Percentiles rank a stretch among this genome's conserved stretches.
phyloP scores from a whole-genome alignment of 2,113 vertebrate genomes.

The Geothlypis trichas region DNA sequence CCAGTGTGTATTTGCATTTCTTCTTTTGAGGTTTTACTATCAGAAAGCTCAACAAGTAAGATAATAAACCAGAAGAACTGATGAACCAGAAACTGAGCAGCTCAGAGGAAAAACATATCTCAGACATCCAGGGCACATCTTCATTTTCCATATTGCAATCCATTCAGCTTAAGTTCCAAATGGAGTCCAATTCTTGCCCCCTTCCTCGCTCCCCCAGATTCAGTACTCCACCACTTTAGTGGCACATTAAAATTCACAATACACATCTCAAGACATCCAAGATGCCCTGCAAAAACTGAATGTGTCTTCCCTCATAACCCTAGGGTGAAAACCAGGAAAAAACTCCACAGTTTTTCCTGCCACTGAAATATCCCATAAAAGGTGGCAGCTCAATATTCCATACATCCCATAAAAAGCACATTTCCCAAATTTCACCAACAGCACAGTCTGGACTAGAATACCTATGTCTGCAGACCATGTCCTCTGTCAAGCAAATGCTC shows the following conservation, averaged over 20 bases:
- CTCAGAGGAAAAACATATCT: background rate
- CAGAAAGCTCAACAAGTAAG: background rate
- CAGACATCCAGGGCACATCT: background rate
- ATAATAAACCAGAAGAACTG: background rate
- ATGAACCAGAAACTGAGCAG: background rate
- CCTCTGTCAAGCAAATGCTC: background rate
- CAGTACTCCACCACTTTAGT: background rate
- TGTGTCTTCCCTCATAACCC: background rate
- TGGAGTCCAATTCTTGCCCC: background rate
- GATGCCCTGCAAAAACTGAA: background rate
- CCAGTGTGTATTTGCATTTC: background rate
- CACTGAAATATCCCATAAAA: background rate
- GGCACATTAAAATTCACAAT: background rate
- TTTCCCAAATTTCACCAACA: background rate
- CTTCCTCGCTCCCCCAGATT: background rate
- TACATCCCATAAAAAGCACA: background rate
- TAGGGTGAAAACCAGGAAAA: background rate
- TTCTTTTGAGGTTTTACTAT: background rate
- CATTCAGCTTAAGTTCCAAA: background rate
- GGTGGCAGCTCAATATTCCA: background rate
- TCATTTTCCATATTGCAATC: background rate
- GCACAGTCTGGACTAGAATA: background rate
- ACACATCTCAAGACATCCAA: background rate
- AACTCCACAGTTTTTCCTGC: background rate
- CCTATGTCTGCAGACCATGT: background rate